phyloP scores from a whole-genome alignment of 1,140 invertebrate species.

The Drosophila ogumai region DNA sequence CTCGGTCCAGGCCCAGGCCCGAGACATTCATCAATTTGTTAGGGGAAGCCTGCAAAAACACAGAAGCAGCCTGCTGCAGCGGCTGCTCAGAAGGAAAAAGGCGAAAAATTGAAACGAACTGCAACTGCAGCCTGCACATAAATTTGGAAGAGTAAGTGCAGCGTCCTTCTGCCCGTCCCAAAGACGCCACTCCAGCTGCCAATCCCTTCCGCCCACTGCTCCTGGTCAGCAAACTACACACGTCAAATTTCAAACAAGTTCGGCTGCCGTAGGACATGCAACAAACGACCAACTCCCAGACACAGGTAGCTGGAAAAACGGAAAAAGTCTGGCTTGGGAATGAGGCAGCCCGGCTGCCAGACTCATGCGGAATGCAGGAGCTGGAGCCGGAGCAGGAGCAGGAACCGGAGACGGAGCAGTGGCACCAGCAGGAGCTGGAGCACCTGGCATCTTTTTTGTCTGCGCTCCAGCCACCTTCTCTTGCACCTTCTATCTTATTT shows the following conservation, averaged over 20 bases:
- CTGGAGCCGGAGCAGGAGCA: neutral
- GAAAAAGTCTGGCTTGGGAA: slow-evolving; percentile 28
- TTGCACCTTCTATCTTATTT: slow-evolving; percentile 47
- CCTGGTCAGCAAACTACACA: slow-evolving; percentile 72
- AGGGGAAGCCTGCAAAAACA: slow-evolving; percentile 46
- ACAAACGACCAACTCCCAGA: slow-evolving; percentile 61
- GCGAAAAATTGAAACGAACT: slow-evolving; percentile 70
- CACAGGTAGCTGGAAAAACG: slow-evolving; percentile 43
- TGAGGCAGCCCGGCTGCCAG: slow-evolving; percentile 28
- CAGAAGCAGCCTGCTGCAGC: slow-evolving; percentile 9
- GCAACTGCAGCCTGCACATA: slow-evolving; percentile 64
- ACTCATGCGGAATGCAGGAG: slow-evolving; percentile 20
- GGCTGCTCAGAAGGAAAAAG: slow-evolving; percentile 9
- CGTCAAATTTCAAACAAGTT: slow-evolving; percentile 81
- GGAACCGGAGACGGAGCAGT: neutral
- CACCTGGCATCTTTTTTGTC: slow-evolving; percentile 48
- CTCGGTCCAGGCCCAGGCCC: slow-evolving; percentile 17
- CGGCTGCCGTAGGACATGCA: slow-evolving; percentile 72
- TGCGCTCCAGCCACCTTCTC: slow-evolving; percentile 2
- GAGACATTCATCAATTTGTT: slow-evolving; percentile 78
- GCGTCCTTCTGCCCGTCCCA: slow-evolving; percentile 1
- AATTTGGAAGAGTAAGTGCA: slow-evolving; percentile 75
- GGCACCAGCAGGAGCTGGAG: slow-evolving; percentile 15
- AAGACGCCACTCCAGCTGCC: neutral
- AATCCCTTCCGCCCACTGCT: slow-evolving; percentile 1